phyloP scores from a whole-genome alignment of 2,113 vertebrate genomes.

The Serinus canaria region DNA sequence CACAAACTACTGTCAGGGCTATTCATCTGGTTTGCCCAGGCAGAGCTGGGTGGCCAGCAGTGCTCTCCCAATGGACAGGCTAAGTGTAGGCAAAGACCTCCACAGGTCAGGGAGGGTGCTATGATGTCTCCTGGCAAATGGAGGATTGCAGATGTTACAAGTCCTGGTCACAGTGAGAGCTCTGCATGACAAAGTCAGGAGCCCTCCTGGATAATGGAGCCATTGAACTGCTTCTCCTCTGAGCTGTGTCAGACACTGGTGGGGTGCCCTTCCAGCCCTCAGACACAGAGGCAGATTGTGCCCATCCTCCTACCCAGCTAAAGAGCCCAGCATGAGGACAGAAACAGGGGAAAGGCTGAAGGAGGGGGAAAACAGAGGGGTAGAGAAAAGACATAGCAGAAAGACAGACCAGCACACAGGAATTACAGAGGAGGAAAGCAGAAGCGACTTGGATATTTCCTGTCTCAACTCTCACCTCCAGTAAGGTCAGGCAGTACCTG shows the following conservation, averaged over 20 bases:
- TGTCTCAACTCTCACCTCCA: background rate
- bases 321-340: background rate
- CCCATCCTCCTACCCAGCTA: background rate
- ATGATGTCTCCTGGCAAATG: background rate
- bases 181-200: background rate
- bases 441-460: background rate
- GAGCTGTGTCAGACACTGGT: accelerated
- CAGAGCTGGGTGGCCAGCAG: background rate
- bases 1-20: background rate
- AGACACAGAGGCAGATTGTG: background rate
- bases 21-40: background rate
- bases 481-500: background rate
- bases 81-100: background rate
- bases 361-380: background rate
- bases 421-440: background rate
- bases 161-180: background rate
- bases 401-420: background rate
- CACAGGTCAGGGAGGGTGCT: background rate
- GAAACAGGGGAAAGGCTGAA: background rate
- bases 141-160: background rate
- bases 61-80: background rate
- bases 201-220: background rate
- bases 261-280: background rate
- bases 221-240: background rate
- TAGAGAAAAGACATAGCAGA: background rate